These are phyloP conservation scores for Porphyrio hochstetteri DNA, from an alignment of 2,113 vertebrate species.

Conservation along the genomic window DNA sequence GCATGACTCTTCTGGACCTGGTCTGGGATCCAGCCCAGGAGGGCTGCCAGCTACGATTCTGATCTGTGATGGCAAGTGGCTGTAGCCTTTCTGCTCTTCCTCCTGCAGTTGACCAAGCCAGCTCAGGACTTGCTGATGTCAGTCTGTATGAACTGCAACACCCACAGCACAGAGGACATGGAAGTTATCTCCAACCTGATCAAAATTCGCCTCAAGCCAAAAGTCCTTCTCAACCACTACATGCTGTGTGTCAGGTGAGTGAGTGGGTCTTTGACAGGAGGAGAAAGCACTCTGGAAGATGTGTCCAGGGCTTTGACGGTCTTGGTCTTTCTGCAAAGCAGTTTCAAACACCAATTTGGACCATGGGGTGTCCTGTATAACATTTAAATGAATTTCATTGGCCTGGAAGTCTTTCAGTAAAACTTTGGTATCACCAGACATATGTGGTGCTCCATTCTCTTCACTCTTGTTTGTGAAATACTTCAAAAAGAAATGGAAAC, in stretches of 20 bases:
- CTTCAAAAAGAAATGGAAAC: not conserved
- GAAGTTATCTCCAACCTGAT: conserved; percentile 96
- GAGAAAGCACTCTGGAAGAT: not conserved
- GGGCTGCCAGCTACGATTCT: accelerated
- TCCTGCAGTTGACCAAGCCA: conserved; percentile 88
- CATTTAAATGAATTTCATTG: not conserved
- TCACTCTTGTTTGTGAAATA: not conserved
- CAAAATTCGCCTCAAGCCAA: conserved; percentile 97
- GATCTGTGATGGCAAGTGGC: not conserved
- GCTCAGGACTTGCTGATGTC: conserved; percentile 98
- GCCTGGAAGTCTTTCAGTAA: not conserved
- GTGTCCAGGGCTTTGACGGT: not conserved
- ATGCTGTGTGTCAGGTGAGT: conserved; percentile 92
- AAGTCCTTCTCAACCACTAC: conserved; percentile 96
- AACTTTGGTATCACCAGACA: not conserved
- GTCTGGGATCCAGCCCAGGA: not conserved
- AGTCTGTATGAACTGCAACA: conserved; percentile 93
- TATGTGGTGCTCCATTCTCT: not conserved
- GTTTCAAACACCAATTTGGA: not conserved
- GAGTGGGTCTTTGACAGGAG: not conserved
- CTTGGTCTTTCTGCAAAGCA: not conserved
- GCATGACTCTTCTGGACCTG: not conserved
- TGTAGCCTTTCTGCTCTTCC: not conserved
- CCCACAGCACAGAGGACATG: conserved; percentile 91
- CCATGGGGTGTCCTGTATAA: not conserved